These are phyloP conservation scores for Aphaenogaster rudis DNA, from an alignment of 1,140 invertebrate species.

Conservation along the genomic window DNA sequence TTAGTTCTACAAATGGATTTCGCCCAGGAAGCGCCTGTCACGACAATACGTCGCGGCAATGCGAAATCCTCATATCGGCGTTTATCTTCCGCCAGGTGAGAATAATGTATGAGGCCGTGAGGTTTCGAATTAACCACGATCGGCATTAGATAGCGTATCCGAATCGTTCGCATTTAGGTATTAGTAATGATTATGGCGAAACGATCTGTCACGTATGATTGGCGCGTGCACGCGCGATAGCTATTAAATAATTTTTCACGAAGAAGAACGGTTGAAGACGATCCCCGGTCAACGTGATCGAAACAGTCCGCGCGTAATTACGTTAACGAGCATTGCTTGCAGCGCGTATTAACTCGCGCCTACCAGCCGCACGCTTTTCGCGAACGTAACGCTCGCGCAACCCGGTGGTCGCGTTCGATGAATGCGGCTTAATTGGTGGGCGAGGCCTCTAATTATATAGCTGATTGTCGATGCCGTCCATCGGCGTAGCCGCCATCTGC, in stretches of 20 bases:
- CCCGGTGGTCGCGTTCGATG: constrained; percentile 64
- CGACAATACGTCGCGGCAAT: constrained; percentile 57
- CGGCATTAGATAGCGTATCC: constrained; percentile 32
- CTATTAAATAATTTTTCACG: not conserved
- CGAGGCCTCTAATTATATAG: constrained; percentile 78
- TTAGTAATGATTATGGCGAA: constrained; percentile 26
- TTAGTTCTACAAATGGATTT: constrained; percentile 58
- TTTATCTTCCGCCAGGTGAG: constrained; percentile 54
- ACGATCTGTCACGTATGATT: not conserved
- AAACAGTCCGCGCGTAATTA: constrained; percentile 53
- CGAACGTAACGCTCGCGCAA: constrained; percentile 61
- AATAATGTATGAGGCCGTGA: constrained; percentile 38
- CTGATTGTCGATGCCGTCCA: constrained; percentile 77
- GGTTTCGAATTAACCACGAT: constrained; percentile 36
- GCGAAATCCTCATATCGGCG: constrained; percentile 56
- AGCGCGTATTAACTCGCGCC: constrained; percentile 65
- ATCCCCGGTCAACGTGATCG: not conserved
- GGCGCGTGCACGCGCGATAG: not conserved
- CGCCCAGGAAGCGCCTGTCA: constrained; percentile 54
- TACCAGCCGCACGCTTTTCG: constrained; percentile 68
- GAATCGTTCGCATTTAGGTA: constrained; percentile 1
- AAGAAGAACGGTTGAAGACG: not conserved
- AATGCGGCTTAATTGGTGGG: constrained; percentile 79
- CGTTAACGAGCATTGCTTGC: constrained; percentile 59
- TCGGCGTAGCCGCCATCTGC: constrained; percentile 73